These are phyloP conservation scores for Octomys mimax DNA, from an alignment of 2,797 vertebrate species.

Conservation along the genomic window DNA sequence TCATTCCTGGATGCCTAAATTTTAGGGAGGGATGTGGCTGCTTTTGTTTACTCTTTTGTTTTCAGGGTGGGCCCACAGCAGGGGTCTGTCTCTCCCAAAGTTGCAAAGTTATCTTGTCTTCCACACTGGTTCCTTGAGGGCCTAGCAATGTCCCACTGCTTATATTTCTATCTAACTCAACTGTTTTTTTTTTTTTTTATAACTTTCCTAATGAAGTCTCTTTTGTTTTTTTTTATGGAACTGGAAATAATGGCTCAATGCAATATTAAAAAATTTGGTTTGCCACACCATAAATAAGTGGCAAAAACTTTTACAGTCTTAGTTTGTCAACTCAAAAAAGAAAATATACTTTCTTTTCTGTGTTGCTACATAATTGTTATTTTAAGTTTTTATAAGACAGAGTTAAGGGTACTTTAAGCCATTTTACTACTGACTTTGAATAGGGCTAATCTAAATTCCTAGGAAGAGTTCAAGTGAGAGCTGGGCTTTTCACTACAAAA, in stretches of 20 bases:
- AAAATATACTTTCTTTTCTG: conserved; percentile 56
- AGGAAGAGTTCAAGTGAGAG: background rate
- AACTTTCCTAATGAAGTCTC: background rate
- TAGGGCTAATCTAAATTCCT: background rate
- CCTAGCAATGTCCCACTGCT: too few species aligned
- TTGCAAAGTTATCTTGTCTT: too few species aligned
- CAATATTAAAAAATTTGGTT: conserved; percentile 39
- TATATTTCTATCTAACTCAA: too few species aligned
- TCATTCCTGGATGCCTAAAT: too few species aligned
- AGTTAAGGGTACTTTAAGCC: background rate
- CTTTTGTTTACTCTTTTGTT: too few species aligned
- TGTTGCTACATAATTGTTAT: conserved; percentile 21
- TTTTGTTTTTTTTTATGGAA: conserved; percentile 25
- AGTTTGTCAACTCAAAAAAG: background rate
- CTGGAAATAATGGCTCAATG: conserved; percentile 1
- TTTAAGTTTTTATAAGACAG: background rate
- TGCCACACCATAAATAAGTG: background rate
- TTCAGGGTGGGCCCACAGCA: too few species aligned
- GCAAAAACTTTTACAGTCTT: background rate
- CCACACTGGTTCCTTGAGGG: too few species aligned
- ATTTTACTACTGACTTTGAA: conserved; percentile 39
- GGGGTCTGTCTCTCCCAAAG: too few species aligned
- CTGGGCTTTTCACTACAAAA: background rate
- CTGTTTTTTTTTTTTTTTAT: background rate
- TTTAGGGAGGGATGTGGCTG: too few species aligned